Percentiles rank a stretch among this genome's conserved stretches.
phyloP scores from a whole-genome alignment of 2,888 invertebrate genomes.

The Celastrina argiolus region DNA sequence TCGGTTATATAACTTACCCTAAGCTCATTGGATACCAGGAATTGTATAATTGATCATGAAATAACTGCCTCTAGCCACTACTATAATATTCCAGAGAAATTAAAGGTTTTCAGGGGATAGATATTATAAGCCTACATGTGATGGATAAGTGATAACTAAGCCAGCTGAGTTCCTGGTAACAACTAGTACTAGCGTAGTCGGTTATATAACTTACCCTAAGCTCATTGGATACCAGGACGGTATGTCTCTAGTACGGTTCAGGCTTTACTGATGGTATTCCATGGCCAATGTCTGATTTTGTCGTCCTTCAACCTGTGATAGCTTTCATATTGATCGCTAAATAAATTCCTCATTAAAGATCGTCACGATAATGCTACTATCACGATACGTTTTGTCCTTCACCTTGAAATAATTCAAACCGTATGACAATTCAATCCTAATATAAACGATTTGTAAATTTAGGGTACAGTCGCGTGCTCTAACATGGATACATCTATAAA shows the following conservation, averaged over 20 bases:
- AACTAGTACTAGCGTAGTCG: no score
- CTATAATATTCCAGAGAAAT: no score
- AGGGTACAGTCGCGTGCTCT: no score
- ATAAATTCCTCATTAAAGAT: constrained; percentile 29
- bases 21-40: no score
- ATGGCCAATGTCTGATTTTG: constrained; percentile 3
- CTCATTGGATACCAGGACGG: neutral
- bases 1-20: no score
- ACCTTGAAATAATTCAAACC: neutral
- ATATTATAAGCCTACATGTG: no score
- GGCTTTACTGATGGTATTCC: constrained; percentile 15
- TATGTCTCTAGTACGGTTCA: neutral
- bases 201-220: neutral
- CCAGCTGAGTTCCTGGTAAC: no score
- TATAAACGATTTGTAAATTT: neutral
- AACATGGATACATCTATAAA: no score
- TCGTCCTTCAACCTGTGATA: constrained; percentile 30
- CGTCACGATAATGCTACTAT: constrained; percentile 2
- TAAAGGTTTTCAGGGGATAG: no score
- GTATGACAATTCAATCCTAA: neutral
- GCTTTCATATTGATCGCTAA: constrained; percentile 33
- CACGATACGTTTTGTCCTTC: constrained; percentile 9
- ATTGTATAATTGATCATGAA: no score
- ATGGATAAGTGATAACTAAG: no score
- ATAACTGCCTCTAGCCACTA: no score